These are phyloP conservation scores for Tribolium castaneum DNA, from an alignment of 1,140 invertebrate genomes.

Conservation along the genomic window DNA sequence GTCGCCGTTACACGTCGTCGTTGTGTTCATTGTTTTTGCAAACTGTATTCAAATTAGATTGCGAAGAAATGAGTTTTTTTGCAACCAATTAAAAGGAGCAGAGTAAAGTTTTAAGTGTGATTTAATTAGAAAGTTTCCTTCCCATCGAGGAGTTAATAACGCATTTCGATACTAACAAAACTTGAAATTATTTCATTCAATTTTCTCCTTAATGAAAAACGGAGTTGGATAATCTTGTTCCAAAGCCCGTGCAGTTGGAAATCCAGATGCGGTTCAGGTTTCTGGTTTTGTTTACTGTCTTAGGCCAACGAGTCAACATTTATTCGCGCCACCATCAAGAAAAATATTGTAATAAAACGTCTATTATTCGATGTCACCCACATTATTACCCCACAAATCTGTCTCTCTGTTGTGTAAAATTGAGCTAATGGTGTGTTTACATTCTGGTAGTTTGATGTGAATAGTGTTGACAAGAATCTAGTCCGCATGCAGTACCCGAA, in stretches of 20 bases:
- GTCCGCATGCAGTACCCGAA: slow-evolving; percentile 19
- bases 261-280: not conserved
- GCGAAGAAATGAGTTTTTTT: slow-evolving; percentile 5
- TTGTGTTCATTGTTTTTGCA: not conserved
- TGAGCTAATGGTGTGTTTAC: slow-evolving; percentile 13
- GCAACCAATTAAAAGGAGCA: slow-evolving; percentile 14
- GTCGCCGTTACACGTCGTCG: not conserved
- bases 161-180: slow-evolving; percentile 6
- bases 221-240: not conserved
- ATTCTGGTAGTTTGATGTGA: slow-evolving; percentile 23
- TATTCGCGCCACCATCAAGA: not conserved
- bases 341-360: not conserved
- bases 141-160: not conserved
- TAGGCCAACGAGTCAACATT: not conserved
- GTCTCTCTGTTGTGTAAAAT: not conserved
- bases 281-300: not conserved
- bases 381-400: not conserved
- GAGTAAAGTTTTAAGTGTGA: not conserved
- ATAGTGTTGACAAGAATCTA: slow-evolving; percentile 22
- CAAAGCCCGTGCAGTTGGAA: not conserved
- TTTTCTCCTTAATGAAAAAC: slow-evolving; percentile 4
- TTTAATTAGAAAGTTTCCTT: slow-evolving; percentile 14
- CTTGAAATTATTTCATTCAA: slow-evolving; percentile 15
- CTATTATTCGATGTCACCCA: not conserved
- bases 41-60: slow-evolving; percentile 13